Evolutionary conservation across 2,797 vertebrate genomes (phyloP).

Genomic region (Microhierax caerulescens): DNA sequence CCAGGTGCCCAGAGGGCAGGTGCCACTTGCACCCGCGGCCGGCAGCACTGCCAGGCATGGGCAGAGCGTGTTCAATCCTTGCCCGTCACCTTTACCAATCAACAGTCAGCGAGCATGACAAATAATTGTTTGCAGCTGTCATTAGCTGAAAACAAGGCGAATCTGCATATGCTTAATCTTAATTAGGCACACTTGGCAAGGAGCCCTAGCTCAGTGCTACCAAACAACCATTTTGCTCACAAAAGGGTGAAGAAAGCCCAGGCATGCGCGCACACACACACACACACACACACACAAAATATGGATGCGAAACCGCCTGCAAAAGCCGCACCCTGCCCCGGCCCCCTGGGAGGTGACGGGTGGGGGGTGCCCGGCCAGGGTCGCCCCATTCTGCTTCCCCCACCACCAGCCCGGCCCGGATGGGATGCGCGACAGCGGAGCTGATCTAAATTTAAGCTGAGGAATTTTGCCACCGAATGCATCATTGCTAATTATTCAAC

Average conservation of each 20-base stretch:
- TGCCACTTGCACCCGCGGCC: rapidly evolving
- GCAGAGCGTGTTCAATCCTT: background rate
- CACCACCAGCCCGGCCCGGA: background rate
- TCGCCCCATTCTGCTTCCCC: background rate
- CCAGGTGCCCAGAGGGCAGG: background rate
- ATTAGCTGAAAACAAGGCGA: constrained; percentile 72
- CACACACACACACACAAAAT: too few species aligned
- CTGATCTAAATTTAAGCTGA: background rate
- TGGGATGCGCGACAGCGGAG: rapidly evolving
- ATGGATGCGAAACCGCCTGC: background rate
- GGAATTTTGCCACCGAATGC: background rate
- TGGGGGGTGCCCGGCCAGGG: rapidly evolving
- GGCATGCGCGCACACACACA: background rate
- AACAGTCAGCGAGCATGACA: constrained; percentile 56
- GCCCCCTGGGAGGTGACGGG: rapidly evolving
- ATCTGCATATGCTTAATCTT: constrained; percentile 75
- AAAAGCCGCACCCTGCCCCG: background rate
- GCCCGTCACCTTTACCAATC: background rate
- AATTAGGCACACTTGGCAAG: constrained; percentile 70
- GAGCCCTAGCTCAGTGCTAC: constrained; percentile 56
- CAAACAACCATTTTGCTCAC: constrained; percentile 64
- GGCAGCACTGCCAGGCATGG: rapidly evolving
- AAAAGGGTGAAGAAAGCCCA: constrained; percentile 9
- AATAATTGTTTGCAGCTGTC: constrained; percentile 77
- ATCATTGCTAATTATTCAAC: background rate